Conservation (phyloP, 2,113 vertebrate species). For the Chelonoidis abingdonii region DNA sequence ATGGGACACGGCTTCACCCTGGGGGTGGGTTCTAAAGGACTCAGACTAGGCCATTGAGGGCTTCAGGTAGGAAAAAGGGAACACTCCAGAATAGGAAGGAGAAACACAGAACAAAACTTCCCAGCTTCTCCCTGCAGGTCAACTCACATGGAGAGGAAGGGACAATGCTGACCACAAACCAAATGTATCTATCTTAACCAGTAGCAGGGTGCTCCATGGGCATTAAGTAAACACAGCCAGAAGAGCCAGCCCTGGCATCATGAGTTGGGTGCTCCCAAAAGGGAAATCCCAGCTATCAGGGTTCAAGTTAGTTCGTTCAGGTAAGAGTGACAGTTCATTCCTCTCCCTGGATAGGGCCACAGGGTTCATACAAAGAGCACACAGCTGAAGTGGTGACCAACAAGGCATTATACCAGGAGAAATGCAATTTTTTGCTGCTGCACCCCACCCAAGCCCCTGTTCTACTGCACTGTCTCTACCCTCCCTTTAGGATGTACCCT, state of each 20-base stretch:
- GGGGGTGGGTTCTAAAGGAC: not conserved
- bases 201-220: rapidly evolving
- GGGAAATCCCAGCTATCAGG: not conserved
- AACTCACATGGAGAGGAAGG: not conserved
- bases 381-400: rapidly evolving
- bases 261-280: not conserved
- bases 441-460: not conserved
- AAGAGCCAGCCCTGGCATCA: not conserved
- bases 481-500: not conserved
- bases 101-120: not conserved
- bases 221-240: rapidly evolving
- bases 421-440: rapidly evolving
- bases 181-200: not conserved
- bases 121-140: conserved; percentile 37
- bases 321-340: not conserved
- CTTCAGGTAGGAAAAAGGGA: rapidly evolving
- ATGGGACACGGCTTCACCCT: not conserved
- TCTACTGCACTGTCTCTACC: rapidly evolving
- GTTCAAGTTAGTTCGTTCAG: not conserved
- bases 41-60: not conserved
- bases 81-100: not conserved
- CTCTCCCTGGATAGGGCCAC: rapidly evolving
- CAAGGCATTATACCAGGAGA: not conserved
- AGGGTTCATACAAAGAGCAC: not conserved
- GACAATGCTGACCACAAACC: not conserved